phyloP scores from a whole-genome alignment of 2,797 vertebrate species.

The Enteromius trimaculatus region DNA sequence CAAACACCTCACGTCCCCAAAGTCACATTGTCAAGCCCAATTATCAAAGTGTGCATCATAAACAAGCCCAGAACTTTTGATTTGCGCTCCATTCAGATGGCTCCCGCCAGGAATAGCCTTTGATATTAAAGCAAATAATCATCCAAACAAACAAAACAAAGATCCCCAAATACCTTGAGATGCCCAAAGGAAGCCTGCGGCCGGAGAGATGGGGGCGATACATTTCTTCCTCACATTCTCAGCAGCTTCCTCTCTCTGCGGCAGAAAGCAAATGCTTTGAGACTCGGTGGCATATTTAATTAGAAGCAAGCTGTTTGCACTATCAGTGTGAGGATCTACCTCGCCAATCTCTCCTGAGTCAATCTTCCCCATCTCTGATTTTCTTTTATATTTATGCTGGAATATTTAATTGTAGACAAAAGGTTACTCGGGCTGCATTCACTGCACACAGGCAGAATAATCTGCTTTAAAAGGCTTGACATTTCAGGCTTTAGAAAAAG shows the following conservation, averaged over 20 bases:
- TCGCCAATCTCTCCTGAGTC: conserved; percentile 99
- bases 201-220: conserved; percentile 99
- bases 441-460: conserved; percentile 99
- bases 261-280: conserved; percentile 98
- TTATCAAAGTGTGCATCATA: conserved; percentile 73
- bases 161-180: conserved; percentile 94
- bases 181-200: conserved; percentile 97
- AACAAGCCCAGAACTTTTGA: conserved; percentile 79
- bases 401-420: conserved; percentile 99
- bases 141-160: conserved; percentile 83
- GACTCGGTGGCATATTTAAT: conserved; percentile 99
- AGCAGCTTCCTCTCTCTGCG: conserved; percentile 96
- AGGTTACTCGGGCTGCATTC: conserved; percentile 99
- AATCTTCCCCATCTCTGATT: conserved; percentile 99
- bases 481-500: conserved; percentile 99
- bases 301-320: conserved; percentile 99
- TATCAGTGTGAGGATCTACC: conserved; percentile 99
- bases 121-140: conserved; percentile 83
- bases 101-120: conserved; percentile 94
- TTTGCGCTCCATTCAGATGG: conserved; percentile 73
- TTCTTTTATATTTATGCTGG: conserved; percentile 99
- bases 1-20: conserved; percentile 64
- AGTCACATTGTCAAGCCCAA: conserved; percentile 75
- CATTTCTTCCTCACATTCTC: conserved; percentile 92
- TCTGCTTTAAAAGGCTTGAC: conserved; percentile 99